These are phyloP conservation scores for Brachymystax lenok DNA, from an alignment of 2,797 vertebrate species.

Conservation along the genomic window DNA sequence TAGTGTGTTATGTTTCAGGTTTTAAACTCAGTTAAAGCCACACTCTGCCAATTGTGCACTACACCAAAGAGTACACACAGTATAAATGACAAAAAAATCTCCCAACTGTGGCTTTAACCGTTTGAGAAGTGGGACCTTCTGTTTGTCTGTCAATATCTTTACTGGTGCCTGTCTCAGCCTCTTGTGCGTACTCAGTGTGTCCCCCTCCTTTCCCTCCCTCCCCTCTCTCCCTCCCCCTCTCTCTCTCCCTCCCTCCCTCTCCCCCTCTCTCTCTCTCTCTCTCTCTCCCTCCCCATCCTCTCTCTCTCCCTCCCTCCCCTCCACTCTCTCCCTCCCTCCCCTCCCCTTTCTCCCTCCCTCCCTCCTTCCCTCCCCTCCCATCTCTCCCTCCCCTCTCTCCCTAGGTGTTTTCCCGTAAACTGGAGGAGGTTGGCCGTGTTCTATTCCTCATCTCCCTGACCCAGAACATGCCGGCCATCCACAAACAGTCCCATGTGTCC, in stretches of 20 bases:
- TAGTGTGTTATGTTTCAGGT: background rate
- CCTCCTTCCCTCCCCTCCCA: background rate
- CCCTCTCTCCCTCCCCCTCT: background rate
- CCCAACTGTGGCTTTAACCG: background rate
- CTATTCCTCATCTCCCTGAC: slow-evolving; percentile 96
- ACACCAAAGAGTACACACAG: background rate
- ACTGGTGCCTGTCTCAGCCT: background rate
- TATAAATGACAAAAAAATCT: background rate
- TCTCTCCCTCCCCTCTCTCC: background rate
- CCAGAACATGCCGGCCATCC: slow-evolving; percentile 90
- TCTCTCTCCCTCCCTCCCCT: background rate
- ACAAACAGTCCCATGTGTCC: slow-evolving; percentile 97
- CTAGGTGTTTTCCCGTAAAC: slow-evolving; percentile 95
- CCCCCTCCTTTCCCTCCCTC: background rate
- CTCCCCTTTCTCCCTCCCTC: background rate
- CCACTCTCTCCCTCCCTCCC: background rate
- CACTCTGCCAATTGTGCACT: background rate
- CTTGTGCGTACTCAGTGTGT: background rate
- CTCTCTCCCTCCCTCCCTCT: background rate
- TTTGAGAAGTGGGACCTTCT: background rate
- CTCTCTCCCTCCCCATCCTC: background rate
- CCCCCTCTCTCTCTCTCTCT: background rate
- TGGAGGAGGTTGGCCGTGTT: slow-evolving; percentile 95
- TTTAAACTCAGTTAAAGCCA: background rate
- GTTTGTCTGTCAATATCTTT: background rate